Evolutionary conservation across 2,888 invertebrate genomes (phyloP).

Genomic region (Lepidocyrtinus sp.): DNA sequence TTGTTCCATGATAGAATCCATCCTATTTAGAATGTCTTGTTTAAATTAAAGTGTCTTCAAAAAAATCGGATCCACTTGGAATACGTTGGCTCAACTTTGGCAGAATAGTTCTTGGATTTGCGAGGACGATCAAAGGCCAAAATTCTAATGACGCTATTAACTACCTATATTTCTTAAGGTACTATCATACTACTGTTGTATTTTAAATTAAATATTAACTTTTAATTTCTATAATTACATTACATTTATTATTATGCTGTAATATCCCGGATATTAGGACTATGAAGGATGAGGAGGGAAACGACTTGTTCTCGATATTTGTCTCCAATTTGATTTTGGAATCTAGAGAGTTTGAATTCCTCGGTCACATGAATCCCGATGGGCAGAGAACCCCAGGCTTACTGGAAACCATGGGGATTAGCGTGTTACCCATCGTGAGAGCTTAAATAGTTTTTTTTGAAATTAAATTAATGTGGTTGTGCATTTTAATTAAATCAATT

Average conservation of each 20-base stretch:
- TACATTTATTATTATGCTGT: too few species aligned
- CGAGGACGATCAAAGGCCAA: constrained; percentile 88
- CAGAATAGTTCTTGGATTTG: constrained; percentile 89
- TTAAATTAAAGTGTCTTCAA: constrained; percentile 79
- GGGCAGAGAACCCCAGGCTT: constrained; percentile 81
- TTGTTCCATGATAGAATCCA: too few species aligned
- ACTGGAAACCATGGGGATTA: constrained; percentile 75
- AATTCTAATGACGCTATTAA: constrained; percentile 93
- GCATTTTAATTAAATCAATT: too few species aligned
- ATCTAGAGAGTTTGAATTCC: constrained; percentile 86
- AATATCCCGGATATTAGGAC: too few species aligned
- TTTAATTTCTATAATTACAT: too few species aligned
- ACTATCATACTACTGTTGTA: too few species aligned
- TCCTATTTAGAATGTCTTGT: constrained; percentile 20
- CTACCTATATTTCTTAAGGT: constrained; percentile 90
- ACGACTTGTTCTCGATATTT: constrained; percentile 89
- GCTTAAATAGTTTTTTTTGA: too few species aligned
- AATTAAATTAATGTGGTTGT: too few species aligned
- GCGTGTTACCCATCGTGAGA: constrained; percentile 66
- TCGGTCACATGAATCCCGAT: constrained; percentile 80
- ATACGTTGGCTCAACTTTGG: constrained; percentile 89
- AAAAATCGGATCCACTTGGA: constrained; percentile 86
- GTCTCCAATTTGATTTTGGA: constrained; percentile 88
- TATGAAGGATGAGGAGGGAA: constrained; percentile 83
- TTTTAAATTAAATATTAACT: constrained; percentile 24